Evolutionary conservation across 2,888 invertebrate genomes (phyloP).

Genomic region (Euproctis similis): DNA sequence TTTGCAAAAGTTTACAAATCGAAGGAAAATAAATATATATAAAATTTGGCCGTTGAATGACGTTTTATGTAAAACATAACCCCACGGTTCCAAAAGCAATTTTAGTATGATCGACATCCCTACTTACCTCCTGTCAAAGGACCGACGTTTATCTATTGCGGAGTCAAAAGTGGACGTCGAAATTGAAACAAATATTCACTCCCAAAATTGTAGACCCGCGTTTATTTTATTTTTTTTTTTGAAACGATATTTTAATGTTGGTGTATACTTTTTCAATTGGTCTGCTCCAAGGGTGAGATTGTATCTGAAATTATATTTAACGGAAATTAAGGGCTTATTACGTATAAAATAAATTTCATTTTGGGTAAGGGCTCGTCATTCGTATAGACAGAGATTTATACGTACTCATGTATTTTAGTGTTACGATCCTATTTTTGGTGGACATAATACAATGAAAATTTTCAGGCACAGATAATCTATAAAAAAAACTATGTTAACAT

Average conservation of each 20-base stretch:
- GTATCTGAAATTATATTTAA: constrained; percentile 65
- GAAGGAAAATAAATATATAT: constrained; percentile 3
- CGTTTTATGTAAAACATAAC: constrained; percentile 29
- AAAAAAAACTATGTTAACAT: constrained; percentile 31
- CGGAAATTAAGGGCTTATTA: constrained; percentile 65
- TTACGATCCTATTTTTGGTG: neutral
- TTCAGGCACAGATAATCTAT: too few relatives aligned
- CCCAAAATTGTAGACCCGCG: constrained; percentile 15
- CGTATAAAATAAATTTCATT: constrained; percentile 65
- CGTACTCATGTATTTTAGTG: constrained; percentile 17
- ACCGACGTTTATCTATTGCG: constrained; percentile 36
- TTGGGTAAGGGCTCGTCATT: constrained; percentile 50
- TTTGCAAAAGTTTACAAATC: constrained; percentile 2
- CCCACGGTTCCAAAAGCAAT: constrained; percentile 21
- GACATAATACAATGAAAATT: too few relatives aligned
- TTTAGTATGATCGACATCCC: constrained; percentile 34
- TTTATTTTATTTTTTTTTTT: constrained; percentile 15
- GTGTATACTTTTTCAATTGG: constrained; percentile 37
- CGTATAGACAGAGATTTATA: constrained; percentile 31
- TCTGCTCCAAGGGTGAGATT: constrained; percentile 58
- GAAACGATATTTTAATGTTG: constrained; percentile 20
- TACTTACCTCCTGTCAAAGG: constrained; percentile 37
- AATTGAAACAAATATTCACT: constrained; percentile 28
- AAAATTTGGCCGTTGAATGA: constrained; percentile 16
- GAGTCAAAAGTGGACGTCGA: constrained; percentile 32